Conservation (phyloP, 2,113 vertebrate species). For the Petaurus breviceps region DNA sequence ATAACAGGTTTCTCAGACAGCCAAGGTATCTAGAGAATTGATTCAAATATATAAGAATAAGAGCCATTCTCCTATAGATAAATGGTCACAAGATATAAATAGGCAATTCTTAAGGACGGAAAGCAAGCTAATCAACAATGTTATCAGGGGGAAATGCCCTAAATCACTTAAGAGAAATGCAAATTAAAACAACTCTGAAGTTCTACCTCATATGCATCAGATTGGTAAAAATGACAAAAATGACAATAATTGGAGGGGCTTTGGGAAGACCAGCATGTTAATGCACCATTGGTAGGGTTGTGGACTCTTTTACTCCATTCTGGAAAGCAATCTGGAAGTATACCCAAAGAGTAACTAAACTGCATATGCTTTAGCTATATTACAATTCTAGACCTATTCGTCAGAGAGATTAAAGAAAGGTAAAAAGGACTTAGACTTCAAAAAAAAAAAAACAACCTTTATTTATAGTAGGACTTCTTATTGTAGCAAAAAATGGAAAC, state of each 20-base stretch:
- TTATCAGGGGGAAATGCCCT: neutral
- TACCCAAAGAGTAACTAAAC: neutral
- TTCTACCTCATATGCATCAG: neutral
- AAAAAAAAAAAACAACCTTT: neutral
- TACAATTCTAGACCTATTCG: neutral
- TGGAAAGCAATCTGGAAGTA: neutral
- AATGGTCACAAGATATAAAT: neutral
- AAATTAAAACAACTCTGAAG: neutral
- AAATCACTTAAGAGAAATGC: neutral
- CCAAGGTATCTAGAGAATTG: neutral
- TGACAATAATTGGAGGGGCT: neutral
- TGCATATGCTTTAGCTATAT: neutral
- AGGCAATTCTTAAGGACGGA: neutral
- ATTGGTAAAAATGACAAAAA: neutral
- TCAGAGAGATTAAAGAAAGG: neutral
- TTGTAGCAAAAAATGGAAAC: neutral
- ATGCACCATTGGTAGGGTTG: neutral
- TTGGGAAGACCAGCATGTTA: neutral
- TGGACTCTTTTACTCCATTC: neutral
- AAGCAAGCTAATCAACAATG: neutral
- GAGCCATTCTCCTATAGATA: neutral
- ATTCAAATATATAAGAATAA: neutral
- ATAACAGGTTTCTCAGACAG: neutral
- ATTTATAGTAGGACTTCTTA: neutral
- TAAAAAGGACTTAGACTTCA: no score